Conservation (phyloP, 2,888 invertebrate genomes). For the Adelognathus sp. region DNA sequence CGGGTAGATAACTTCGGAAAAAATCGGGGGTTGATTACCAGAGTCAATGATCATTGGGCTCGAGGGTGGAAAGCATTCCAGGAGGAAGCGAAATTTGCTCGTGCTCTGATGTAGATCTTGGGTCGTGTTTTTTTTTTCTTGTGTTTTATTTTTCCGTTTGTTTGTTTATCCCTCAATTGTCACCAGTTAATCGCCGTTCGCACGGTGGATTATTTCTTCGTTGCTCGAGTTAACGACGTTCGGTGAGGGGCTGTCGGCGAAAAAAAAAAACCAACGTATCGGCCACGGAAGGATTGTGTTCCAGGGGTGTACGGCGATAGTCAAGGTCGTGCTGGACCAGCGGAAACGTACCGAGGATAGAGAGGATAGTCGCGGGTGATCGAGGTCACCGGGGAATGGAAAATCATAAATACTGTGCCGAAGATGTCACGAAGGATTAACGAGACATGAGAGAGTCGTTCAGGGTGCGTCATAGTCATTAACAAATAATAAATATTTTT, state of each 20-base stretch:
- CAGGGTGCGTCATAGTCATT: constrained; percentile 69
- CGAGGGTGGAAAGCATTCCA: not conserved
- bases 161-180: not conserved
- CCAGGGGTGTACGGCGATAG: constrained; percentile 31
- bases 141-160: not conserved
- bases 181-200: not conserved
- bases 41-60: constrained; percentile 23
- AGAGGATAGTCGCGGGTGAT: constrained; percentile 25
- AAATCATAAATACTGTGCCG: constrained; percentile 43
- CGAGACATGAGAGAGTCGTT: constrained; percentile 76
- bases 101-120: not conserved
- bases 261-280: not conserved
- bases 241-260: not conserved
- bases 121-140: not conserved
- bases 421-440: constrained; percentile 71
- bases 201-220: not conserved
- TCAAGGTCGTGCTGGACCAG: constrained; percentile 50
- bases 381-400: constrained; percentile 47
- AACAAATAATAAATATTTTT: not conserved
- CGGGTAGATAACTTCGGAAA: not conserved
- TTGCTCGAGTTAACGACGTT: not conserved
- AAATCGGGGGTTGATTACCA: not conserved
- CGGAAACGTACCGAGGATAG: constrained; percentile 15
- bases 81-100: constrained; percentile 9
- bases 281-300: constrained; percentile 44